Base-by-base conservation (phyloP, 2,113 vertebrate genomes). In the Festucalex cinctus region DNA sequence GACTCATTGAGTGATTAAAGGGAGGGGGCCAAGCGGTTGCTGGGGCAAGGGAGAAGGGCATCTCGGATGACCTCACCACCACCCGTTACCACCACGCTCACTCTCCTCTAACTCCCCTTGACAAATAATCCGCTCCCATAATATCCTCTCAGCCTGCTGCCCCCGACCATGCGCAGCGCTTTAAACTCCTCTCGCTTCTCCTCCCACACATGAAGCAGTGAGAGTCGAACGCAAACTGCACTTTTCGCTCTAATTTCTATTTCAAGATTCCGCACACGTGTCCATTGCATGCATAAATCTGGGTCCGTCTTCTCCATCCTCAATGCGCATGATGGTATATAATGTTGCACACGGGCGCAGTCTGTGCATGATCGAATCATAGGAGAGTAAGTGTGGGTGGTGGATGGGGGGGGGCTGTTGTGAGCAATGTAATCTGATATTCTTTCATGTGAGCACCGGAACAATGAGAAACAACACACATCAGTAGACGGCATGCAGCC, bases 21-120 rank as follows among this genome's bases (percentile, higher is more conserved):
- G 76, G 48, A 19, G 62, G 41, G 58, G 69, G 75, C 77, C 60
- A 83, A 80, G 74, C 32, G 86, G 89, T 88, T 89, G 89, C 88
- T 81, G 36, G 83, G 86, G 89, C 73, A 76, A 89, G 87, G 85
- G 79, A 89, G 85, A 90, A 88, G 88, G 88, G 90, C 88, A 90
- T 92, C 89, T 90, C 84, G 82, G 85, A 87, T 79, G 87, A 83
- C 87, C 86, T 84, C 78, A 79, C 80, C 78, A 69, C 79, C 84
- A 71, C 80, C 82, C 19, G n/a, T 51, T 8, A 71, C 70, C 57
- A 59, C 57, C 60, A 41, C 2, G 3, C 57, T 35, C 57, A 37
- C 58, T 60, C 28, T 24, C 20, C 59, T 41, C 9, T 41, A 62
- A 65, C 65, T 79, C 75, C 74, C 65, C 77, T 76, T 71, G 69